phyloP scores from a whole-genome alignment of 2,113 vertebrate species.

The Cathartes aura region DNA sequence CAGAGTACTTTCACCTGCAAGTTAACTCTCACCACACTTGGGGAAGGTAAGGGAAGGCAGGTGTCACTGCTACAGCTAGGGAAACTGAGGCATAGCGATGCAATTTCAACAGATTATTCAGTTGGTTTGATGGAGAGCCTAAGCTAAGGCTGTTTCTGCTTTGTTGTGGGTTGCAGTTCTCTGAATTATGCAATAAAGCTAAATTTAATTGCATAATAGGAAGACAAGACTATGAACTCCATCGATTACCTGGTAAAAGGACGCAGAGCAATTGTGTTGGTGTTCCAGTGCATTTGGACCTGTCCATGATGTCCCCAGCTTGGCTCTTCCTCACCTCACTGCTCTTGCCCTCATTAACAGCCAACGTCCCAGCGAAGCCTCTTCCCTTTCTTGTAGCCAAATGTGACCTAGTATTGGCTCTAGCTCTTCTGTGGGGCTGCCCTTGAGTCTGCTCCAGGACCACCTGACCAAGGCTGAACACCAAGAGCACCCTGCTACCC shows the following conservation, averaged over 20 bases:
- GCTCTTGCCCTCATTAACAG: no score
- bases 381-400: not conserved
- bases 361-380: rapidly evolving
- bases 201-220: not conserved
- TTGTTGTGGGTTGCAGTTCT: not conserved
- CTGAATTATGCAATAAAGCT: not conserved
- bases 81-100: not conserved
- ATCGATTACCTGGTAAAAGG: not conserved
- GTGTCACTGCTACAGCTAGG: not conserved
- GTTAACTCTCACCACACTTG: not conserved
- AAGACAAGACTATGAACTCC: not conserved
- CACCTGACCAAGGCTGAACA: not conserved
- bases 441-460: not conserved
- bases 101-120: not conserved
- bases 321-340: not conserved
- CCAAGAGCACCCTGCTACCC: not conserved
- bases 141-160: not conserved
- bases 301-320: rapidly evolving
- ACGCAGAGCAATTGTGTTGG: rapidly evolving
- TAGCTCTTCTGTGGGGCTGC: rapidly evolving
- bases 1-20: not conserved
- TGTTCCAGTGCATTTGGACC: not conserved
- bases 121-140: not conserved
- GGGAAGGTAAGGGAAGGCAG: not conserved
- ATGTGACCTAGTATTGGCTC: not conserved